Base-by-base conservation (phyloP, 2,888 invertebrate genomes). In the Neoascia interrupta region DNA sequence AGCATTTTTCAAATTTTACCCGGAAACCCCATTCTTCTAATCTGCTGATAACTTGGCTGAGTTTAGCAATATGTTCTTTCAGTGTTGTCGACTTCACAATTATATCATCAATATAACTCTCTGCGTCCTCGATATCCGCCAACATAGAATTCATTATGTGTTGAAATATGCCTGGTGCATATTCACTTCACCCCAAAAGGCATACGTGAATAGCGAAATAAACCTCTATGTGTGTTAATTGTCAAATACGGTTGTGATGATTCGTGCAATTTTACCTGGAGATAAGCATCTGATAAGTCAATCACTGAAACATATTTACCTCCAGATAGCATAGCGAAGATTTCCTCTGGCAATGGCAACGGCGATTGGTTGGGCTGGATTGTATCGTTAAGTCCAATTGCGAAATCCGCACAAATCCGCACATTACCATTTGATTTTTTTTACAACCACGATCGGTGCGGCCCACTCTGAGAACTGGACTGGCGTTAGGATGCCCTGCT, bases 301-400 rank as follows among this genome's bases (percentile, higher is more conserved):
- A 79, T 49, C 13, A 66, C 61, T 49, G 26, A 49, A 34, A 74
- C 58, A 43, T 76, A 4, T 0, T 2, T 56, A 15, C 66, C 31
- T n/a, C 75, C 53, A 5, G 60, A 15, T 5, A 63, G 37, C 16
- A 66, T 69, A 2, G 69, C 36, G 21, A 81, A 56, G 19, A 82
- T 82, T 34, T 82, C 82, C 8, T 81, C 73, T n/a, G 81, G 76
- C 1, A 54, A 56, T 4, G 82, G 81, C 19, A 79, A 53, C 26
- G 79, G 80, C 53, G 69, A 82, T n/a, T n/a, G n/a, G n/a, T n/a
- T n/a, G n/a, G n/a, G n/a, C n/a, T n/a, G n/a, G n/a, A n/a, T n/a
- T n/a, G n/a, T n/a, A n/a, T n/a, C n/a, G n/a, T n/a, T n/a, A n/a
- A n/a, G n/a, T n/a, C n/a, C n/a, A n/a, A n/a, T n/a, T n/a, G n/a